Evolutionary conservation across 2,888 invertebrate genomes (phyloP).

Genomic region (Megaustenia siamemsis): DNA sequence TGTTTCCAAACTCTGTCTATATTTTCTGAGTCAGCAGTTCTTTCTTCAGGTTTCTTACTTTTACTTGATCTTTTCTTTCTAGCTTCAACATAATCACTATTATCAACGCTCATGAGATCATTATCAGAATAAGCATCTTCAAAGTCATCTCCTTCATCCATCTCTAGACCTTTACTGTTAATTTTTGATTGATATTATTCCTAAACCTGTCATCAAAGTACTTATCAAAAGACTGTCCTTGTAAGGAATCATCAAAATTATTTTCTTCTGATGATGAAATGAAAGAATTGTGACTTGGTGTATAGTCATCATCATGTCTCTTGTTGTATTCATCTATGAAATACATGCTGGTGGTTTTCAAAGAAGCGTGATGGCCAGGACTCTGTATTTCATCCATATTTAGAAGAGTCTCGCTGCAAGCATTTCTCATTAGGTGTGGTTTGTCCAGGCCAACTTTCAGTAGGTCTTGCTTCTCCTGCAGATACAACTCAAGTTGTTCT

Average conservation of each 20-base stretch:
- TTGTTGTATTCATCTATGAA: constrained; percentile 38
- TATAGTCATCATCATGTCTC: neutral
- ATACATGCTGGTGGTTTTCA: constrained; percentile 62
- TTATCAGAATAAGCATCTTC: neutral
- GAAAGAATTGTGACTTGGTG: neutral
- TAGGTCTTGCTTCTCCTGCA: constrained; percentile 72
- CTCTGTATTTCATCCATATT: neutral
- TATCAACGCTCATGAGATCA: neutral
- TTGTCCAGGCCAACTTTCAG: constrained; percentile 62
- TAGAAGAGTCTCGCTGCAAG: constrained; percentile 66
- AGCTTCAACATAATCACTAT: neutral
- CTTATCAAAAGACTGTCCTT: neutral
- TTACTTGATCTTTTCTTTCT: neutral
- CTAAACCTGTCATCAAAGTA: constrained; percentile 10
- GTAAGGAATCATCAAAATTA: constrained; percentile 11
- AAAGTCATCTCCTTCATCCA: neutral
- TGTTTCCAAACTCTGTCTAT: neutral
- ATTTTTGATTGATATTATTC: neutral
- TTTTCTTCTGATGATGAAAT: constrained; percentile 16
- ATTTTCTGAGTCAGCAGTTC: neutral
- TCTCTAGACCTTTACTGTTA: neutral
- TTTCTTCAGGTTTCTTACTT: neutral
- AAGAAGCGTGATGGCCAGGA: constrained; percentile 49
- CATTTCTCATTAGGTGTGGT: constrained; percentile 66
- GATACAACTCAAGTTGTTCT: constrained; percentile 69